phyloP scores from a whole-genome alignment of 2,888 invertebrate species.

The Tuberolachnus salignus region DNA sequence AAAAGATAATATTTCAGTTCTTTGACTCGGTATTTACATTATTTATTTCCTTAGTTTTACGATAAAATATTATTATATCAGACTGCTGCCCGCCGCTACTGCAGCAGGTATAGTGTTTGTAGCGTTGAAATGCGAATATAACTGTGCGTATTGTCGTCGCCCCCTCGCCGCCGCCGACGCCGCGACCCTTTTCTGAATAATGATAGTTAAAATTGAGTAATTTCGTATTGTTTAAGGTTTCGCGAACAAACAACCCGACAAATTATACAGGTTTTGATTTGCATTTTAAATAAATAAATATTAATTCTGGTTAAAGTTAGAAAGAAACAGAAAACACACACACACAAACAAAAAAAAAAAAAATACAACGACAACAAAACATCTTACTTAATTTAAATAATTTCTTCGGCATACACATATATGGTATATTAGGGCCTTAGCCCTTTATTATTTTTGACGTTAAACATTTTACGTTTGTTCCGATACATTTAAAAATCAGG shows the following conservation, averaged over 20 bases:
- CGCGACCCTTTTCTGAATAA: slow-evolving; percentile 43
- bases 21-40: slow-evolving; percentile 38
- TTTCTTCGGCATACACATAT: no score
- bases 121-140: slow-evolving; percentile 33
- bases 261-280: slow-evolving; percentile 40
- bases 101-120: slow-evolving; percentile 3
- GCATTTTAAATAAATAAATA: slow-evolving; percentile 34
- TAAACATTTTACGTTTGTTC: no score
- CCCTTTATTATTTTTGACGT: no score
- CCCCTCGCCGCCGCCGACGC: slow-evolving; percentile 4
- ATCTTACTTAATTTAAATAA: no score
- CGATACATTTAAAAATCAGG: no score
- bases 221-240: slow-evolving; percentile 49
- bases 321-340: no score
- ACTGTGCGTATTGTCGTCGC: neutral
- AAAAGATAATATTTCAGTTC: slow-evolving; percentile 47
- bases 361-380: neutral
- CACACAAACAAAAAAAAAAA: slow-evolving; percentile 14
- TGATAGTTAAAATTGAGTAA: slow-evolving; percentile 43
- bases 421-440: no score
- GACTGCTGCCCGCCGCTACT: no score
- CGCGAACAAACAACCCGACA: slow-evolving; percentile 37
- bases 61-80: slow-evolving; percentile 2
- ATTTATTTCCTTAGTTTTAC: slow-evolving; percentile 40
- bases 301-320: slow-evolving; percentile 17